Percentiles rank a stretch among this genome's conserved stretches.
Conservation (phyloP, 2,113 vertebrate species). For the Myrmecophaga tridactyla region DNA sequence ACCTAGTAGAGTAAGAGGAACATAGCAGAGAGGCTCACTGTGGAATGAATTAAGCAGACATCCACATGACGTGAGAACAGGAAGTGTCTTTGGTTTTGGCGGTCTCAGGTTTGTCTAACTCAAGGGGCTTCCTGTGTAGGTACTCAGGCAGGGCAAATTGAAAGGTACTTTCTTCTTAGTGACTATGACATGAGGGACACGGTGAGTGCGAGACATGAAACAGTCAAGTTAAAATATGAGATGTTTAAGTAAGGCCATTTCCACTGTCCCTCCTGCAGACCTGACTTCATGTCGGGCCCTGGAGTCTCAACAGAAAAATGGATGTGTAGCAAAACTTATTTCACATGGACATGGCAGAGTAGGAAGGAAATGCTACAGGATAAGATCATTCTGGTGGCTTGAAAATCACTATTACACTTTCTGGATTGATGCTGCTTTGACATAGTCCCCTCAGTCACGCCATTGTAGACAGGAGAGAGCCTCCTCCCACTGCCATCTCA, state of each 20-base stretch:
- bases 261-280: no score
- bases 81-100: not conserved
- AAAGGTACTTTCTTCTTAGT: not conserved
- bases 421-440: not conserved
- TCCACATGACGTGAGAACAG: not conserved
- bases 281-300: not conserved
- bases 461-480: rapidly evolving
- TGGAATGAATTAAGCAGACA: not conserved
- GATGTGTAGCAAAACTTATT: not conserved
- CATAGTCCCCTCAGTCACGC: rapidly evolving
- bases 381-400: not conserved
- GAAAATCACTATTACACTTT: not conserved
- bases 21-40: not conserved
- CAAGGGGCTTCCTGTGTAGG: not conserved
- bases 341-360: not conserved
- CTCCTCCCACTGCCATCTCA: no score
- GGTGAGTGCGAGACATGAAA: not conserved
- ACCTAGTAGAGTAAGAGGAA: not conserved
- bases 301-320: not conserved
- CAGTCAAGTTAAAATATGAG: not conserved
- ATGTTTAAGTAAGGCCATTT: not conserved
- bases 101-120: not conserved
- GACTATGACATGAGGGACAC: not conserved
- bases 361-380: not conserved
- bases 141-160: not conserved